These are phyloP conservation scores for Mastacembelus armatus DNA, from an alignment of 2,797 vertebrate genomes.

Conservation along the genomic window DNA sequence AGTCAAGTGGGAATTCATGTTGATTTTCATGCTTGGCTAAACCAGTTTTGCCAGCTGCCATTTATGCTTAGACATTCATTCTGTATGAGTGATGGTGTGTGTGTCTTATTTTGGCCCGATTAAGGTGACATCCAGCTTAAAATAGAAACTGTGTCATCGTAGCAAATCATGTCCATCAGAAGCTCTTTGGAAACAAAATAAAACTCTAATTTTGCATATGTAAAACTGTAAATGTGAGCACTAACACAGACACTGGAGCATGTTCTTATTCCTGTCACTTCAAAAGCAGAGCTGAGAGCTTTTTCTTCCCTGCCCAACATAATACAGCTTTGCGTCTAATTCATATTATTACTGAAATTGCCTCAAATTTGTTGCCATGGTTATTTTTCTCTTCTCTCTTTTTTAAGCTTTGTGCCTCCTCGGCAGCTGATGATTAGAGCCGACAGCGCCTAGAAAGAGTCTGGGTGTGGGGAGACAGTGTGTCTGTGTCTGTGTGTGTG, in stretches of 20 bases:
- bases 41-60: slow-evolving; percentile 81
- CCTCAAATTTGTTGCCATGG: slow-evolving; percentile 88
- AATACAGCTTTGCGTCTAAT: slow-evolving; percentile 78
- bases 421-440: slow-evolving; percentile 74
- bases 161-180: neutral
- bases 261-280: slow-evolving; percentile 49
- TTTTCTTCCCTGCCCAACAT: slow-evolving; percentile 64
- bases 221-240: slow-evolving; percentile 14
- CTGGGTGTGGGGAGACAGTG: slow-evolving; percentile 33
- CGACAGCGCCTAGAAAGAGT: slow-evolving; percentile 65
- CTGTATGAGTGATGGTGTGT: slow-evolving; percentile 57
- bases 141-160: slow-evolving; percentile 50
- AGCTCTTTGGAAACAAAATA: neutral
- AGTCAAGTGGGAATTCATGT: slow-evolving; percentile 74
- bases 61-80: slow-evolving; percentile 74
- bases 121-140: slow-evolving; percentile 48
- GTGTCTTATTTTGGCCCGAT: slow-evolving; percentile 48
- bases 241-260: neutral
- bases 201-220: slow-evolving; percentile 14
- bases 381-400: slow-evolving; percentile 75
- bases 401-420: slow-evolving; percentile 81
- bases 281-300: slow-evolving; percentile 65
- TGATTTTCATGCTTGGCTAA: slow-evolving; percentile 78
- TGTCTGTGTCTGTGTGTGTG: slow-evolving; percentile 50
- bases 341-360: slow-evolving; percentile 85